Conservation (phyloP, 2,113 vertebrate genomes). For the Petaurus breviceps region DNA sequence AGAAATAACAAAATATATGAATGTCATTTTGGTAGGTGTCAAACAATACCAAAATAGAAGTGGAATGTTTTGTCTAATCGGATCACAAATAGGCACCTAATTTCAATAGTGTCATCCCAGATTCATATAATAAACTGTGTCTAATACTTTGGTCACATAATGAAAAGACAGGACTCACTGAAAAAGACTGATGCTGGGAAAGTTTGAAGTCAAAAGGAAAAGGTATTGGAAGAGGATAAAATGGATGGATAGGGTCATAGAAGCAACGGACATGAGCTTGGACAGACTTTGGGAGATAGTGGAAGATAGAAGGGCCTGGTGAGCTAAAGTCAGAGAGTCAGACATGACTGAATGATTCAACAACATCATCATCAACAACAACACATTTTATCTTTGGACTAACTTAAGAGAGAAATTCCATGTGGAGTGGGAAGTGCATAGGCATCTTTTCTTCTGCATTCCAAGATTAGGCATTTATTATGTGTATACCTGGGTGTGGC, state of each 20-base stretch:
- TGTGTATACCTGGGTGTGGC: background rate
- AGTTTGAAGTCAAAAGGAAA: background rate
- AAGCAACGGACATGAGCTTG: background rate
- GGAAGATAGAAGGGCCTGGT: background rate
- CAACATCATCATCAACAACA: background rate
- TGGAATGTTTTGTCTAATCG: constrained; percentile 5
- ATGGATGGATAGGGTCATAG: background rate
- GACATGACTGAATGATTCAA: background rate
- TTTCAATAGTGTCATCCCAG: background rate
- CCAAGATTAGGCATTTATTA: constrained; percentile 25
- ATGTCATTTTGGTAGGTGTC: background rate
- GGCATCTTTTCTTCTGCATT: constrained; percentile 4
- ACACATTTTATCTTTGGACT: background rate
- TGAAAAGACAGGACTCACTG: background rate
- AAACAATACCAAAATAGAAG: background rate
- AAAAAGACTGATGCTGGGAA: background rate
- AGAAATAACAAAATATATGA: background rate
- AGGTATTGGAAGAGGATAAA: background rate
- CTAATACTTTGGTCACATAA: background rate
- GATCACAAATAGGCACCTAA: background rate
- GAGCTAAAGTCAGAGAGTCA: background rate
- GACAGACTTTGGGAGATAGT: background rate
- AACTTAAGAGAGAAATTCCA: background rate
- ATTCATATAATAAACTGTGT: background rate
- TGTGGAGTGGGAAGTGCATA: background rate